Percentiles rank a stretch among this genome's conserved stretches.
These are phyloP conservation scores for Pissodes strobi DNA, from an alignment of 1,140 invertebrate species.

Conservation along the genomic window DNA sequence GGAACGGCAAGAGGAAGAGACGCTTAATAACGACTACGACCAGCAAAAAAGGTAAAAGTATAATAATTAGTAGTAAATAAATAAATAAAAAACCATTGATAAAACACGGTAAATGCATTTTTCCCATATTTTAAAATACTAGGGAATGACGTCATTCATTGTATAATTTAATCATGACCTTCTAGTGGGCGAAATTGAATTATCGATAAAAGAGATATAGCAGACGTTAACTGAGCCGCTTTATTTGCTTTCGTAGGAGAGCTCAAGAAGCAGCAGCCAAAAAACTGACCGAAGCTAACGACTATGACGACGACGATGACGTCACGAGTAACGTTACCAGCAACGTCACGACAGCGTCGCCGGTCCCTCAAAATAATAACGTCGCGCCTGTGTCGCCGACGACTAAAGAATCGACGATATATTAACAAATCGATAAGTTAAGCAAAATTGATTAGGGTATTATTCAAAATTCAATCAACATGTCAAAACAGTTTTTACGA, in stretches of 20 bases:
- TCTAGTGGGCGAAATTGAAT: too few relatives aligned
- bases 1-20: conserved; percentile 59
- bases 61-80: too few relatives aligned
- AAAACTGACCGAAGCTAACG: conserved; percentile 41
- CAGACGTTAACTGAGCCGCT: too few relatives aligned
- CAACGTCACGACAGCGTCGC: conserved; percentile 17
- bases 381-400: background rate
- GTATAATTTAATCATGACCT: too few relatives aligned
- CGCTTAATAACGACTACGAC: background rate
- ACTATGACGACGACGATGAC: conserved; percentile 36
- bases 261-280: conserved; percentile 43
- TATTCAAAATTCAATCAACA: too few relatives aligned
- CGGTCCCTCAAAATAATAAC: background rate
- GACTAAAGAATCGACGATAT: conserved; percentile 12
- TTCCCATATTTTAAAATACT: too few relatives aligned
- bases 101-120: too few relatives aligned
- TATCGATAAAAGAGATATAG: background rate
- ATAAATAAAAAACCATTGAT: too few relatives aligned
- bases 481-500: too few relatives aligned
- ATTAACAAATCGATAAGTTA: too few relatives aligned
- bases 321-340: conserved; percentile 30
- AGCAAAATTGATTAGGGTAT: too few relatives aligned
- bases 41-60: conserved; percentile 13
- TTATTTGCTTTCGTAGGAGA: conserved; percentile 38
- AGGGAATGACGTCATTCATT: too few relatives aligned